A percentile compares a stretch with the other conserved stretches of the same genome.
Evolutionary conservation across 1,140 invertebrate species (phyloP).

Genomic region (Metaphire vulgaris): DNA sequence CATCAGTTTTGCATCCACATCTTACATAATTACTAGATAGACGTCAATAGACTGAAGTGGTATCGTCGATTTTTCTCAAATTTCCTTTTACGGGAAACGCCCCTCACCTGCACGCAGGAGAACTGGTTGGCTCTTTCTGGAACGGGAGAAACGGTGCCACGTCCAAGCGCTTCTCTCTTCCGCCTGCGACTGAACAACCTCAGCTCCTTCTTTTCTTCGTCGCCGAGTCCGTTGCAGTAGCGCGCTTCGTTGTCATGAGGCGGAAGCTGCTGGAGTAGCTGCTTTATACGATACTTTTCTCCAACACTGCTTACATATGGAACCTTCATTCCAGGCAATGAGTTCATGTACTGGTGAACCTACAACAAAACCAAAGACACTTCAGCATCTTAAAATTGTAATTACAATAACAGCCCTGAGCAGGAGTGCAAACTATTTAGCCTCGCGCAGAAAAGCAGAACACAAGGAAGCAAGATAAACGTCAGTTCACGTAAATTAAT

Average conservation of each 20-base stretch:
- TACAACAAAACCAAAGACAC: no score
- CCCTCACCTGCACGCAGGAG: conserved; percentile 70
- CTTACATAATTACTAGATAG: no score
- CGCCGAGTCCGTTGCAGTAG: conserved; percentile 84
- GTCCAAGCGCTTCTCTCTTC: conserved; percentile 83
- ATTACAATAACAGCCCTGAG: no score
- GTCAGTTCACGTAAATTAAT: no score
- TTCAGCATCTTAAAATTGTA: no score
- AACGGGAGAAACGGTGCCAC: conserved; percentile 75
- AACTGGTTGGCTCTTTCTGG: conserved; percentile 59
- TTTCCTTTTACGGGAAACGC: no score
- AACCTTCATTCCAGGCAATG: conserved; percentile 89
- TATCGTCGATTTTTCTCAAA: no score
- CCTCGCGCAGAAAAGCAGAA: no score
- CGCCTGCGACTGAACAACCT: conserved; percentile 83
- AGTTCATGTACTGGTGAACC: conserved; percentile 94
- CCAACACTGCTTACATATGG: conserved; percentile 93
- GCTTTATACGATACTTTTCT: conserved; percentile 86
- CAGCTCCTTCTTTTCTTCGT: conserved; percentile 82
- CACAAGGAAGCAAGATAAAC: no score
- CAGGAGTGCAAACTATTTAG: no score
- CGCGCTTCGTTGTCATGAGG: conserved; percentile 87
- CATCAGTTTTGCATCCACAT: no score
- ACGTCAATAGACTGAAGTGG: no score
- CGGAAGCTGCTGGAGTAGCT: conserved; percentile 88